A percentile compares a stretch with the other conserved stretches of the same genome.
phyloP scores from a whole-genome alignment of 2,113 vertebrate species.

The Barbus barbus region DNA sequence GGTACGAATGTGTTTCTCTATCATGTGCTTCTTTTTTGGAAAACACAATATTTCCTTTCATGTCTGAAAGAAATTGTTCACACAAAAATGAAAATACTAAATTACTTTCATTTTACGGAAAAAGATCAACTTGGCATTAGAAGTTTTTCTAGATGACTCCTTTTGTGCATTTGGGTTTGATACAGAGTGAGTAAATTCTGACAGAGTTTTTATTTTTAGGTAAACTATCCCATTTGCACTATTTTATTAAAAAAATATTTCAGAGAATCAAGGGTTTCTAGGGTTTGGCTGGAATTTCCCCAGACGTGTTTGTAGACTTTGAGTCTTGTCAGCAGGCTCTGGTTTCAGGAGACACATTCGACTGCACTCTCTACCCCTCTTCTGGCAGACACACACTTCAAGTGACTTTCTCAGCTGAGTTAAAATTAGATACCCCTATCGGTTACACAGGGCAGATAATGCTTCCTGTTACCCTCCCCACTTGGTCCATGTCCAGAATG shows the following conservation, averaged over 20 bases:
- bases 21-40: neutral
- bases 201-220: neutral
- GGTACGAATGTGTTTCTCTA: slow-evolving; percentile 72
- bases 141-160: too few species aligned
- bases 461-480: slow-evolving; percentile 58
- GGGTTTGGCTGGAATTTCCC: slow-evolving; percentile 15
- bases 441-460: slow-evolving; percentile 66
- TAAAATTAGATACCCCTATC: slow-evolving; percentile 71
- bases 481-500: slow-evolving; percentile 47
- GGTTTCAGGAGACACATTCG: slow-evolving; percentile 50
- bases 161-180: too few species aligned
- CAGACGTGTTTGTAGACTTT: slow-evolving; percentile 16
- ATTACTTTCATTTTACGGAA: too few species aligned
- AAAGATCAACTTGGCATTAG: too few species aligned
- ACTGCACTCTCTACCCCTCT: slow-evolving; percentile 43
- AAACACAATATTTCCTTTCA: too few species aligned
- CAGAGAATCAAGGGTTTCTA: slow-evolving; percentile 26
- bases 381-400: slow-evolving; percentile 57
- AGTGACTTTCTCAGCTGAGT: slow-evolving; percentile 63
- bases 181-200: too few species aligned
- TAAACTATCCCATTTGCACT: neutral
- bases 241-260: neutral
- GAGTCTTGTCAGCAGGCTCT: slow-evolving; percentile 37
- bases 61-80: neutral
- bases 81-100: neutral